These are phyloP conservation scores for Anodontia alba DNA, from an alignment of 2,888 invertebrate species.

Conservation along the genomic window DNA sequence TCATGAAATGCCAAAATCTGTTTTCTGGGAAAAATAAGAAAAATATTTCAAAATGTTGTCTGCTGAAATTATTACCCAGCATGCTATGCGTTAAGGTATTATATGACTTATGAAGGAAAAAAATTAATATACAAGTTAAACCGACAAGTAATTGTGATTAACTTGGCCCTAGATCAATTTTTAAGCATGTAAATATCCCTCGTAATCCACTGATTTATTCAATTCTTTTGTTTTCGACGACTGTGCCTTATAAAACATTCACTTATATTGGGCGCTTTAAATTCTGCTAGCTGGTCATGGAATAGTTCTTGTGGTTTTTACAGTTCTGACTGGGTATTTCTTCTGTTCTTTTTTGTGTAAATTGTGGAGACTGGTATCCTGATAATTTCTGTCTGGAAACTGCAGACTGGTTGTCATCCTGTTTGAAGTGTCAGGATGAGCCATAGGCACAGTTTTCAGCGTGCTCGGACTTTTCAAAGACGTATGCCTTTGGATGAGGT, in stretches of 20 bases:
- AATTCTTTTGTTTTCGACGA: conserved; percentile 48
- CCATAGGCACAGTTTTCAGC: conserved; percentile 44
- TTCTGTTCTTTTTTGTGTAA: not conserved
- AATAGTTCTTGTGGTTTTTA: conserved; percentile 3
- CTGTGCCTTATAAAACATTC: conserved; percentile 49
- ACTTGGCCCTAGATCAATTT: conserved; percentile 13
- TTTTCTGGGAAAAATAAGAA: too few species aligned
- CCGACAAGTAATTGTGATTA: conserved; percentile 1
- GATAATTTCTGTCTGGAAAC: too few species aligned
- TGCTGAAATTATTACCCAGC: too few species aligned
- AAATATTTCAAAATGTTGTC: too few species aligned
- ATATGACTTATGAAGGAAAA: not conserved
- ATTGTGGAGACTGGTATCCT: not conserved
- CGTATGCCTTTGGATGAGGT: conserved; percentile 56
- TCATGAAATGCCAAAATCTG: too few species aligned
- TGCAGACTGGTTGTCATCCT: too few species aligned
- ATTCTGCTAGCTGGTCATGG: not conserved
- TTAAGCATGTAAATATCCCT: conserved; percentile 17
- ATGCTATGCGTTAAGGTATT: too few species aligned
- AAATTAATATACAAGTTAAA: conserved; percentile 7
- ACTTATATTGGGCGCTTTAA: not conserved
- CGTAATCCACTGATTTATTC: conserved; percentile 6
- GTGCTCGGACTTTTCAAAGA: conserved; percentile 42
- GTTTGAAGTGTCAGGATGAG: too few species aligned
- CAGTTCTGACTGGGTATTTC: not conserved